Evolutionary conservation across 2,888 invertebrate species (phyloP).

Genomic region (Drosophila nigricruria): DNA sequence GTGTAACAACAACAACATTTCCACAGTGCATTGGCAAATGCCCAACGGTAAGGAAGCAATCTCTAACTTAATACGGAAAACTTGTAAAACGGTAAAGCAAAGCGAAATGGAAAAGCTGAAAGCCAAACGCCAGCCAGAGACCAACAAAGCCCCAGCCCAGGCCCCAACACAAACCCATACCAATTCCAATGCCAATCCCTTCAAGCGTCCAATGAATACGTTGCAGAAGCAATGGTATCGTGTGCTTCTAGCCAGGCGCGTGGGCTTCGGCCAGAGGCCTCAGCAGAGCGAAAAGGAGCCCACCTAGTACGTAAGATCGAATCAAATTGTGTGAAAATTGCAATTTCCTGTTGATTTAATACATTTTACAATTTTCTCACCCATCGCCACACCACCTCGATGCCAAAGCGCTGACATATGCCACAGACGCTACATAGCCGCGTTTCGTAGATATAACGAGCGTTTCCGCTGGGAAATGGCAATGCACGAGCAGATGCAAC

Average conservation of each 20-base stretch:
- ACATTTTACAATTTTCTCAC: slow-evolving; percentile 62
- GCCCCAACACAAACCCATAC: slow-evolving; percentile 4
- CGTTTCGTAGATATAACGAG: slow-evolving; percentile 83
- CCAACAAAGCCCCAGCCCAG: slow-evolving; percentile 18
- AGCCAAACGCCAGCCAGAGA: slow-evolving; percentile 30
- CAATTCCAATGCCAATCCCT: slow-evolving; percentile 73
- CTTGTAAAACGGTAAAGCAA: slow-evolving; percentile 55
- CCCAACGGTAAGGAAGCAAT: slow-evolving; percentile 74
- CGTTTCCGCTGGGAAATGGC: slow-evolving; percentile 85
- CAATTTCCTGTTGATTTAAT: slow-evolving; percentile 81
- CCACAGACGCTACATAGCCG: slow-evolving; percentile 82
- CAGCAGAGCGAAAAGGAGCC: slow-evolving; percentile 62
- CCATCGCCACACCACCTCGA: not conserved
- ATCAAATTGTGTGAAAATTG: slow-evolving; percentile 81
- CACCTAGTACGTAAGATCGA: slow-evolving; percentile 81
- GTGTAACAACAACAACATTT: slow-evolving; percentile 16
- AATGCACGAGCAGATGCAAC: slow-evolving; percentile 84
- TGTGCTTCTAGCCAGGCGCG: slow-evolving; percentile 82
- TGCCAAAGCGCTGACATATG: slow-evolving; percentile 80
- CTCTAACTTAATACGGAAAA: slow-evolving; percentile 72
- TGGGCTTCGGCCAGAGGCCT: slow-evolving; percentile 75
- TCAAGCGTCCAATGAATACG: slow-evolving; percentile 84
- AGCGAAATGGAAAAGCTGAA: slow-evolving; percentile 54
- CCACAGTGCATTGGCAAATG: slow-evolving; percentile 62
- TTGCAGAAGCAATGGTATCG: slow-evolving; percentile 85